Evolutionary conservation across 2,888 invertebrate species (phyloP), one percentile per base, ranked within the genome.

Genomic region (Lochmaea capreae): DNA sequence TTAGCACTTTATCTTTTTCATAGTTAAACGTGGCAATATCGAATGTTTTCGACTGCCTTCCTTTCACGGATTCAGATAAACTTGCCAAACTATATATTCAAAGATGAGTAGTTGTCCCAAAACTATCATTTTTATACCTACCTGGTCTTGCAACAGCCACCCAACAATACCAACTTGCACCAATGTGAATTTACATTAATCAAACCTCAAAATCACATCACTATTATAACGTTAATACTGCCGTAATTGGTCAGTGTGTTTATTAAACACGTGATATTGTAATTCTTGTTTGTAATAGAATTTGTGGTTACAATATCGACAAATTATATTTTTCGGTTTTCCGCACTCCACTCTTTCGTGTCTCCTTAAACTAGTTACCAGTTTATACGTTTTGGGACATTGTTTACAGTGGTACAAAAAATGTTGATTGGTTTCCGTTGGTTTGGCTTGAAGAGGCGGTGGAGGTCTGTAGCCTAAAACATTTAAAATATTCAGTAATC

Each of bases 211-310:
- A 46, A 12, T 12, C 3, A 9, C 11, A n/a, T n/a, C n/a, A n/a
- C 12, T 18, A 12, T 65, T 49, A 12, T 3, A 46, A 16, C 8
- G 5, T 49, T 65, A 65, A 26, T 33, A 11, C 43, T 65, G 16
- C 11, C 8, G 18, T 33, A 70, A 57, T n/a, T 42, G 16, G 5
- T 63, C 43, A 26, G 61, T 33, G 46, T 70, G 67, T 33, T 71
- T 74, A 22, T 74, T 70, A 26, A 59, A 68, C 61, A 82, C n/a
- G 73, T 83, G 83, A 18, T 75, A 75, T 10, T 78, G 70, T 26
- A 82, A 65, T 72, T 83, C 83, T 74, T 83, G 82, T 68, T 82
- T 84, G 62, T 84, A 84, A 71, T 82, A 84, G 68, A 81, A 84
- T 71, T 75, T 80, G 58, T 78, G 76, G 12, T 76, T 70, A 63